Base-by-base conservation (phyloP, 2,797 vertebrate genomes). In the Rhabdomys pumilio region DNA sequence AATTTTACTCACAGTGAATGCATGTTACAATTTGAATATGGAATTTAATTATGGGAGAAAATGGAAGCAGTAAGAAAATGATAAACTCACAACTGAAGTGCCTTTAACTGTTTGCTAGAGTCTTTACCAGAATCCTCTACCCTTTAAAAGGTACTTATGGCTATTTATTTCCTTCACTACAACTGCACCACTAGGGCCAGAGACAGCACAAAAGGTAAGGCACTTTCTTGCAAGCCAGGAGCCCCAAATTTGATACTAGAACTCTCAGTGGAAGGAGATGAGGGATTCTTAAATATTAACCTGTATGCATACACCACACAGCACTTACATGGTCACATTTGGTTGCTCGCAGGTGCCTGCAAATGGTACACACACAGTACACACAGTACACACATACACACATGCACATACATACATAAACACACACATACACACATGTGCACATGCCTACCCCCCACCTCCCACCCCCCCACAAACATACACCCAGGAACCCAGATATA, bases 21-120 rank as follows among this genome's bases (percentile, higher is more conserved):
- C 5, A 38, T 59, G 53, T 22, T 87, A 59, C 26, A 94, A 92
- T 61, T 73, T 17, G 84, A 93, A 90, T 73, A 80, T 76, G 6
- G 87, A 44, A 91, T 69, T 65, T 79, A 85, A 90, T 90, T 76
- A 69, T 85, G 4, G 77, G 29, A 73, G 47, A 34, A 82, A 82
- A 65, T 0, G n/a, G 12, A 88, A 59, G 24, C 20, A n/a, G 50
- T 63, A 47, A 82, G 22, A 90, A 55, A 1, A 65, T 34, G 29
- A 44, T 77, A 57, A 86, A 15, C 24, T 88, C 79, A 61, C 72
- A 94, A 15, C 67, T 3, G 19, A 92, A n/a, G 15, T 72, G 55
- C 19, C 76, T 55, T 73, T 14, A 34, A 94, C 65, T 87, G 22
- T 29, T 0, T 41, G 26, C 19, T 93, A 38, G 1, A 1, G 53